Evolutionary conservation across 1,140 invertebrate genomes (phyloP).

Genomic region (Amphibalanus amphitrite): DNA sequence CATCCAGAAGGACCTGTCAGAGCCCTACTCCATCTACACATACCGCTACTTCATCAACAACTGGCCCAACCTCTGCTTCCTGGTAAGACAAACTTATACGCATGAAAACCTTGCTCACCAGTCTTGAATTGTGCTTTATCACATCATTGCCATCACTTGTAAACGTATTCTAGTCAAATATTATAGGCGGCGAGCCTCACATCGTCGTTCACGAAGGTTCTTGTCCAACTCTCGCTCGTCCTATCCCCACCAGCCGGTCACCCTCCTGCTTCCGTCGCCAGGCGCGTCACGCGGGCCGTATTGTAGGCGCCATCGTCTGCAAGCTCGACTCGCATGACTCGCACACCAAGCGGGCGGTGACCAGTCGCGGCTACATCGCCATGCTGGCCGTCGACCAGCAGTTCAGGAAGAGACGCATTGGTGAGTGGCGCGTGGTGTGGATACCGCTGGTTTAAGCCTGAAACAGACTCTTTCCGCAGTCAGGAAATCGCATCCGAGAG

Average conservation of each 20-base stretch:
- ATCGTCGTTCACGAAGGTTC: too few relatives aligned
- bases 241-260: not conserved
- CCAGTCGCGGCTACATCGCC: slow-evolving; percentile 91
- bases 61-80: slow-evolving; percentile 96
- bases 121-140: too few relatives aligned
- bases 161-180: too few relatives aligned
- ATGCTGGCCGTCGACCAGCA: slow-evolving; percentile 97
- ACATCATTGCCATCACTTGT: too few relatives aligned
- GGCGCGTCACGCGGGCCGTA: slow-evolving; percentile 66
- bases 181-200: too few relatives aligned
- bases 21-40: slow-evolving; percentile 99
- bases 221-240: too few relatives aligned
- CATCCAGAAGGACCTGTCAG: slow-evolving; percentile 96
- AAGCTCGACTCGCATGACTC: slow-evolving; percentile 82
- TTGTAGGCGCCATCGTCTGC: slow-evolving; percentile 94
- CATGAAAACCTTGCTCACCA: too few relatives aligned
- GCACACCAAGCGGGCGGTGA: slow-evolving; percentile 30
- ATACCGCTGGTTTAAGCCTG: too few relatives aligned
- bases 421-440: slow-evolving; percentile 29
- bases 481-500: too few relatives aligned
- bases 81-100: slow-evolving; percentile 55
- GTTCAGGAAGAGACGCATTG: slow-evolving; percentile 85
- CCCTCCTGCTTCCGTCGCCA: slow-evolving; percentile 13
- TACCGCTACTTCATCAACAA: slow-evolving; percentile 99
- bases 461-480: too few relatives aligned